Conservation (phyloP, 2,113 vertebrate genomes). For the Rana temporaria region DNA sequence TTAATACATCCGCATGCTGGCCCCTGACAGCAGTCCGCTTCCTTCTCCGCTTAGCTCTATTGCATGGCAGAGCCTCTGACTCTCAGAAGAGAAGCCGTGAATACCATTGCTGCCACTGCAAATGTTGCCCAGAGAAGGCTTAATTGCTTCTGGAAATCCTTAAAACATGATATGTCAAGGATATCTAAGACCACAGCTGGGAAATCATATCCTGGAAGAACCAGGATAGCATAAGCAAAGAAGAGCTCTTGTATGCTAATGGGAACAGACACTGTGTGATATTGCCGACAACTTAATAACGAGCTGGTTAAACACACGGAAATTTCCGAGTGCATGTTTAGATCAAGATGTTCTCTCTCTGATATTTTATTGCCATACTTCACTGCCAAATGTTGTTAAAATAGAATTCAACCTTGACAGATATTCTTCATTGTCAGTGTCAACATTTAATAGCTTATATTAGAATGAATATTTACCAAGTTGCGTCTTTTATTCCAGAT, state of each 20-base stretch:
- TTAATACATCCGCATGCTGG: no score
- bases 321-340: background rate
- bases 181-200: no score
- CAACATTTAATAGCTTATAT: background rate
- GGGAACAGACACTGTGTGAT: background rate
- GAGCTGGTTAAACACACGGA: constrained; percentile 1
- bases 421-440: constrained; percentile 1
- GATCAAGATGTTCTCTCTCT: background rate
- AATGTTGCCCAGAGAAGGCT: no score
- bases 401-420: constrained; percentile 6
- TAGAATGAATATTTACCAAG: constrained; percentile 13
- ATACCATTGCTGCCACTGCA: no score
- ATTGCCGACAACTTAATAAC: background rate
- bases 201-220: no score
- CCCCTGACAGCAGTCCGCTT: no score
- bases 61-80: no score
- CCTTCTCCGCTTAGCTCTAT: no score
- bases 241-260: background rate
- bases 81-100: no score
- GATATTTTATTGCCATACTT: background rate
- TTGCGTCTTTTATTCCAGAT: background rate
- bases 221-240: background rate
- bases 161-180: no score
- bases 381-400: background rate
- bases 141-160: no score